Conservation (phyloP, 2,888 invertebrate species). For the Tromatobia lineatoria region DNA sequence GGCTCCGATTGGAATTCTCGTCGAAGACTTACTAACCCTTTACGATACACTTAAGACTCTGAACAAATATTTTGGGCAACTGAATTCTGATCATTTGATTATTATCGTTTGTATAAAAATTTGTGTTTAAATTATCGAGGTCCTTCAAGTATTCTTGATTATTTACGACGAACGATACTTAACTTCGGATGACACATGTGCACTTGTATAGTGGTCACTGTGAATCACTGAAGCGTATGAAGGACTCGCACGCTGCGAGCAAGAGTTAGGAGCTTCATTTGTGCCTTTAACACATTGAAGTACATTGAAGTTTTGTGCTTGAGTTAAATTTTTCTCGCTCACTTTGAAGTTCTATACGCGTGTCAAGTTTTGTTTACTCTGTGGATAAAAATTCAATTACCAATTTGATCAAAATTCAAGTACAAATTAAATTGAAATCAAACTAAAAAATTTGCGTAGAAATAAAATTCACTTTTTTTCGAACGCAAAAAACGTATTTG, state of each 20-base stretch:
- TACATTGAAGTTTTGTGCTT: background rate
- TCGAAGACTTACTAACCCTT: background rate
- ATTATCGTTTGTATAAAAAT: background rate
- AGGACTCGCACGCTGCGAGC: background rate
- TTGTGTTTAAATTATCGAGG: background rate
- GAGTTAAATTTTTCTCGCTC: constrained; percentile 7
- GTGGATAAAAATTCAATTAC: background rate
- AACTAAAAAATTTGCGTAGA: no score
- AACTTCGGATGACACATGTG: background rate
- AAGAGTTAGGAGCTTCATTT: background rate
- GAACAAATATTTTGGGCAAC: no score
- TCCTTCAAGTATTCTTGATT: background rate
- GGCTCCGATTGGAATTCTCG: constrained; percentile 10
- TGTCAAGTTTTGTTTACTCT: constrained; percentile 2
- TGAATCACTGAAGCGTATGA: background rate
- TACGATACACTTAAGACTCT: background rate
- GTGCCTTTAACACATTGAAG: no score
- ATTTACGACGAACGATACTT: background rate
- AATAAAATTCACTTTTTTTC: no score
- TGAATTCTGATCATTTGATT: background rate
- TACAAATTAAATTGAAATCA: background rate
- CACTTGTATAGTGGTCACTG: background rate
- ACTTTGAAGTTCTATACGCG: constrained; percentile 7
- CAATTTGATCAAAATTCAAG: background rate
- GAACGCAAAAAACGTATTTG: no score